Base-by-base conservation (phyloP, 2,888 invertebrate species). In the Agonopterix arenella region DNA sequence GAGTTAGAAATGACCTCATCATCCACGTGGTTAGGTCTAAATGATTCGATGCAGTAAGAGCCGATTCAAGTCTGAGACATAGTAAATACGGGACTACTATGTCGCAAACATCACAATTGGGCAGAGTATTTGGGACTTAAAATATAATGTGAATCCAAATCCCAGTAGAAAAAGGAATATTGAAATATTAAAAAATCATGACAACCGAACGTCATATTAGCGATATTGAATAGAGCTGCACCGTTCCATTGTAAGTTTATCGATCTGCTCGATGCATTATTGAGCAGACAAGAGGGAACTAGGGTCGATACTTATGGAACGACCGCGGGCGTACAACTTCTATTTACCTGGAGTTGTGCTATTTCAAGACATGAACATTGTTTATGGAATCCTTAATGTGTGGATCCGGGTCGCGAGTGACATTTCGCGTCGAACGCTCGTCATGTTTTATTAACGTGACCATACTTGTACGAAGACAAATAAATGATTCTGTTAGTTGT, bases 381-480 rank as follows among this genome's bases (percentile, higher is more conserved):
- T 82, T 83, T 84, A 83, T 84, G 80, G 81, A 82, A 79, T 84
- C 65, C 68, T 69, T 84, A 80, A 85, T 84, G 76, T 63, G 62
- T 54, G 57, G 60, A 13, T 43, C 53, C 62, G 65, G 59, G 63
- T 60, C 62, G 60, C 64, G 60, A 66, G 68, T 75, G 81, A 76
- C 78, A 80, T 80, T 80, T 80, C 61, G 71, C 62, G 68, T 62
- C 38, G 11, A 43, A 11, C 40, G 11, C 16, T 9, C 42, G 43
- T 13, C 44, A 37, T 36, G 37, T 43, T 43, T 28, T 11, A 36
- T 48, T 44, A 4, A 36, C 41, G 10, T 16, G 13, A 28, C 11
- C 43, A 42, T 16, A 43, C 28, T 28, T 28, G 28, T 28, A 28
- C 5, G 36, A 36, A 11, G 36, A 13, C 8, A 51, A 51, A 58